Conservation (phyloP, 1,140 invertebrate species). For the Ips typographus region DNA sequence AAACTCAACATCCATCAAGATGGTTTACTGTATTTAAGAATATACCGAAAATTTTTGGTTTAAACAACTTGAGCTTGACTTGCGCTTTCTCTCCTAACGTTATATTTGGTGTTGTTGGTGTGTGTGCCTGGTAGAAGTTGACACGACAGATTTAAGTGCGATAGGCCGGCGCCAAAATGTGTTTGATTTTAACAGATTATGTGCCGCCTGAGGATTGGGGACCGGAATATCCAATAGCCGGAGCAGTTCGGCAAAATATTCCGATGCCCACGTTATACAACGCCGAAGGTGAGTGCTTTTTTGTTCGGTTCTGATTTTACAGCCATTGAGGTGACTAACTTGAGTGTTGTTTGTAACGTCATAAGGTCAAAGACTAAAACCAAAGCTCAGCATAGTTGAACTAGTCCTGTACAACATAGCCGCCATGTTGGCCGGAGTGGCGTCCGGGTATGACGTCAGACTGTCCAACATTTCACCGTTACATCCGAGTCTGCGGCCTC, state of each 20-base stretch:
- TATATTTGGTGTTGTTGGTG: conserved; percentile 19
- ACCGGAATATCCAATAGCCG: conserved; percentile 63
- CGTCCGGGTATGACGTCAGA: conserved; percentile 87
- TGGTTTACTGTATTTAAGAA: too few species aligned
- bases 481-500: conserved; percentile 74
- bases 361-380: conserved; percentile 61
- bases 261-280: conserved; percentile 77
- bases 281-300: conserved; percentile 58
- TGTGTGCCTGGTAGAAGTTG: conserved; percentile 22
- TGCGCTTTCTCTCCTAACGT: background rate
- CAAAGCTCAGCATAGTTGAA: conserved; percentile 75
- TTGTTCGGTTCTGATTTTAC: background rate
- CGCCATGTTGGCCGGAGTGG: conserved; percentile 83
- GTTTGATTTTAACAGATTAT: conserved; percentile 51
- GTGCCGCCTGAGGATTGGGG: conserved; percentile 64
- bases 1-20: too few species aligned
- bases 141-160: conserved; percentile 4
- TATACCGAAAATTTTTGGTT: background rate
- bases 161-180: conserved; percentile 3
- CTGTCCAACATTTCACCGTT: conserved; percentile 81
- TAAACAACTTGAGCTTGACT: background rate
- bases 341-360: conserved; percentile 7
- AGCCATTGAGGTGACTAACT: background rate
- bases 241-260: conserved; percentile 59
- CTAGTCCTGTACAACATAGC: conserved; percentile 87